These are phyloP conservation scores for Coboldia fuscipes DNA, from an alignment of 1,140 invertebrate genomes.

Conservation along the genomic window DNA sequence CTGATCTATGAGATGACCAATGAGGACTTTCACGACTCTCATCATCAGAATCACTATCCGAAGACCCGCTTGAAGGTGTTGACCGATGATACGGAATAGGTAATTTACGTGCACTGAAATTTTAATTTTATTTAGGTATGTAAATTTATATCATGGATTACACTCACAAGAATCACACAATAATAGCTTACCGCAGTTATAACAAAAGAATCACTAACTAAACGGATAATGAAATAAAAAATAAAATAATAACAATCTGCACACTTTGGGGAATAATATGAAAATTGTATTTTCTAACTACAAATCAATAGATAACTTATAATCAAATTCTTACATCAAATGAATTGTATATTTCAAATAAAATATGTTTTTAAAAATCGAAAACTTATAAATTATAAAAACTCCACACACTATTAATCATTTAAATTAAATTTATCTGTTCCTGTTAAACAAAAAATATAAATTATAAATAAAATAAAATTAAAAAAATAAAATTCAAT, in stretches of 20 bases:
- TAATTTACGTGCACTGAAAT: conserved; percentile 64
- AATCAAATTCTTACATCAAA: too few species aligned
- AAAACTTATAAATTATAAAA: too few species aligned
- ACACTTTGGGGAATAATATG: too few species aligned
- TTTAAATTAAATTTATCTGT: conserved; percentile 2
- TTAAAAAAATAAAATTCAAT: conserved; percentile 4
- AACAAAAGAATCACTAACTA: too few species aligned
- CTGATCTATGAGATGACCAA: conserved; percentile 9
- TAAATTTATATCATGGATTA: conserved; percentile 12
- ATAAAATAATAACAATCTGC: too few species aligned
- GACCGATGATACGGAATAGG: conserved; percentile 75
- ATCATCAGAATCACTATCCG: conserved; percentile 39
- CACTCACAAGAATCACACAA: not conserved
- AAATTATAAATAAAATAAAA: conserved; percentile 9
- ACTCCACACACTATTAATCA: too few species aligned
- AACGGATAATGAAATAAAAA: too few species aligned
- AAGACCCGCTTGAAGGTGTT: conserved; percentile 48
- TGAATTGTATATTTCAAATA: too few species aligned
- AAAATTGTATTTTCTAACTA: too few species aligned
- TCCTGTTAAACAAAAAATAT: conserved; percentile 19
- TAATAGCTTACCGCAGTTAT: too few species aligned
- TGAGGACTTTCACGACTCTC: conserved; percentile 20
- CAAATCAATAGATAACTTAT: too few species aligned
- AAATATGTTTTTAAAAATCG: too few species aligned
- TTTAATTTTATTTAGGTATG: conserved; percentile 5